These are phyloP conservation scores for Scatophagus argus DNA, from an alignment of 2,113 vertebrate genomes.

Conservation along the genomic window DNA sequence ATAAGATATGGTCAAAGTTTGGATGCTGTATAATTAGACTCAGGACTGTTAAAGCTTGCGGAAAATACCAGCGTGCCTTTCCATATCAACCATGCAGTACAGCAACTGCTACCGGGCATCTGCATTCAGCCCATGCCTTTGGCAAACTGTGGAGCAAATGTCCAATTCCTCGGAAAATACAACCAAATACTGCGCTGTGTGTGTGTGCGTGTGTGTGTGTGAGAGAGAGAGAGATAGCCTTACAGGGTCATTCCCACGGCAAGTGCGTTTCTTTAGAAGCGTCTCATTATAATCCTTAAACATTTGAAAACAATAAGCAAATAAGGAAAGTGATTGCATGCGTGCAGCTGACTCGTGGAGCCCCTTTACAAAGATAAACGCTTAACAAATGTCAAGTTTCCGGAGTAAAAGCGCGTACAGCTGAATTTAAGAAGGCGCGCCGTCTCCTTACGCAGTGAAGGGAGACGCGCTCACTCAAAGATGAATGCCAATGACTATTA, in stretches of 20 bases:
- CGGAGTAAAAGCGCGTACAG: slow-evolving; percentile 12
- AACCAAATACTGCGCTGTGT: background rate
- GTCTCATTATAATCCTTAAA: slow-evolving; percentile 7
- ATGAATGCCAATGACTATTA: background rate
- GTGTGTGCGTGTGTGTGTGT: background rate
- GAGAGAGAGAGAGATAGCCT: background rate
- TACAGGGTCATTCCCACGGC: background rate
- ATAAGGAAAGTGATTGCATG: background rate
- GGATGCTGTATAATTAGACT: background rate
- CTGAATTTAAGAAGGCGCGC: background rate
- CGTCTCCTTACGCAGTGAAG: background rate
- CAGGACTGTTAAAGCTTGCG: background rate
- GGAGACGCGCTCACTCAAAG: background rate
- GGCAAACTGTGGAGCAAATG: background rate
- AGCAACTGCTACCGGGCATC: background rate
- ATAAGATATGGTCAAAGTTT: background rate
- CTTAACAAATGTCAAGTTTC: background rate
- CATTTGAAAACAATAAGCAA: slow-evolving; percentile 10
- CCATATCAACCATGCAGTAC: background rate
- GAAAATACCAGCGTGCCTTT: background rate
- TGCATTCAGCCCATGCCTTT: background rate
- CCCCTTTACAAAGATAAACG: background rate
- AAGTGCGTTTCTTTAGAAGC: slow-evolving; percentile 1
- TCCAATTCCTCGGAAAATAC: background rate
- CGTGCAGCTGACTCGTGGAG: slow-evolving; percentile 2